Base-by-base conservation (phyloP, 2,113 vertebrate genomes). In the Oncorhynchus kisutch region DNA sequence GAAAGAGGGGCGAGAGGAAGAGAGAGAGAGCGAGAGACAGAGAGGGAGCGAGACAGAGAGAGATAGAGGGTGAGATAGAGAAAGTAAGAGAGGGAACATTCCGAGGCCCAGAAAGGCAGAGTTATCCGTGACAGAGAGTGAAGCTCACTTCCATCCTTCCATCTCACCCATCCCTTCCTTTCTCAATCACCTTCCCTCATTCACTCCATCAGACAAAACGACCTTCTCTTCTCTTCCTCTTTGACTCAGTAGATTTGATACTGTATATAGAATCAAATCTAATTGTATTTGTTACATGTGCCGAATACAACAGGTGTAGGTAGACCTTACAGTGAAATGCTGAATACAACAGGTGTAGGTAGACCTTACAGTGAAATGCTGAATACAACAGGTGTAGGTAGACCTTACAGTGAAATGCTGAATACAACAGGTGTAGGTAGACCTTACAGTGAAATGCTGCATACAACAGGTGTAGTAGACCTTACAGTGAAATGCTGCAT, bases 71-170 rank as follows among this genome's bases (percentile, higher is more conserved):
- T 78, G 25, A 54, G 81, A 80, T 77, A 66, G 71, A 72, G 49
- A 67, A 60, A 74, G 48, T 73, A 66, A 9, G 74, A 82, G 81
- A 81, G 74, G 78, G 72, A 86, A 84, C 83, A 82, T 79, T 81
- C 83, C 57, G 80, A 72, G 5, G 70, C 29, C 49, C 62, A 73
- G 84, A 2, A 45, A 45, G 39, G 84, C 81, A 65, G 83, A 84
- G 78, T 81, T 82, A 76, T 71, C 85, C 66, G 72, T 88, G 88
- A 90, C 85, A 87, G 81, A 45, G 39, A 45, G 39, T 71, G 88
- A 92, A 88, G 87, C 82, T 81, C 80, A 80, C 85, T 74, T 82
- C 75, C 79, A 82, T 83, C 81, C 82, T 49, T 79, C 79, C 64
- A 70, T 86, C 73, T 65, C 70, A 45, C 39, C 81, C 73, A 76